phyloP scores from a whole-genome alignment of 2,797 vertebrate species.

The Nannoperca australis region DNA sequence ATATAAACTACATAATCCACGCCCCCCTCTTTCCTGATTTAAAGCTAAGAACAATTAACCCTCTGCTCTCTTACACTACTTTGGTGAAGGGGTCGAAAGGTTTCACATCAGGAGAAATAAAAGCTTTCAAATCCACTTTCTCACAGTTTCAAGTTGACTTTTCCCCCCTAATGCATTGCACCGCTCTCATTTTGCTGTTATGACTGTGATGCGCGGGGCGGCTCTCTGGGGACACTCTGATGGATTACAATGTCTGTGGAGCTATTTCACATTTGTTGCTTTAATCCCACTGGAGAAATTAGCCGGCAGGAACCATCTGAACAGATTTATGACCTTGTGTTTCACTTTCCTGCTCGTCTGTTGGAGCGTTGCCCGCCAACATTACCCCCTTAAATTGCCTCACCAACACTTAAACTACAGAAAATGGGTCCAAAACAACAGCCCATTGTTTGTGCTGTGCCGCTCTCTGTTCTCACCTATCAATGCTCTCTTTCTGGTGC shows the following conservation, averaged over 20 bases:
- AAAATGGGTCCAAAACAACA: constrained; percentile 1
- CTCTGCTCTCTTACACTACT: constrained; percentile 7
- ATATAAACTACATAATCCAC: constrained; percentile 2
- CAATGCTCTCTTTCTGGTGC: constrained; percentile 93
- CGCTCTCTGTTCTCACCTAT: constrained; percentile 87
- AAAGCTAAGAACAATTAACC: constrained; percentile 14
- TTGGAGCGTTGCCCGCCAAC: constrained; percentile 11
- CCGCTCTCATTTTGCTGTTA: constrained; percentile 40
- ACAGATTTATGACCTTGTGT: constrained; percentile 45
- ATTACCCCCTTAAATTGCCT: constrained; percentile 10
- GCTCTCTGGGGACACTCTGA: constrained; percentile 33
- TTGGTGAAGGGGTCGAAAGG: constrained; percentile 14
- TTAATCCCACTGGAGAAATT: constrained; percentile 55
- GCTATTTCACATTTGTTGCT: constrained; percentile 52
- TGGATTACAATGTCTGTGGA: constrained; percentile 46
- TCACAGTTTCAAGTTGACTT: constrained; percentile 16
- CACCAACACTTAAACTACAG: constrained; percentile 36
- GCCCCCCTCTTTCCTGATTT: neutral
- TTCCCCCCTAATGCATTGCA: constrained; percentile 22
- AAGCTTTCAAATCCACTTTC: constrained; percentile 27
- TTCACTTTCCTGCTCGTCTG: constrained; percentile 19
- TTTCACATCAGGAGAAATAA: constrained; percentile 23
- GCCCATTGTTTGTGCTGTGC: constrained; percentile 10
- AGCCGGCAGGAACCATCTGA: constrained; percentile 29
- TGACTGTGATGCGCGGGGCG: constrained; percentile 18